Conservation (phyloP, 2,888 invertebrate species). For the Agriopis leucophaearia region DNA sequence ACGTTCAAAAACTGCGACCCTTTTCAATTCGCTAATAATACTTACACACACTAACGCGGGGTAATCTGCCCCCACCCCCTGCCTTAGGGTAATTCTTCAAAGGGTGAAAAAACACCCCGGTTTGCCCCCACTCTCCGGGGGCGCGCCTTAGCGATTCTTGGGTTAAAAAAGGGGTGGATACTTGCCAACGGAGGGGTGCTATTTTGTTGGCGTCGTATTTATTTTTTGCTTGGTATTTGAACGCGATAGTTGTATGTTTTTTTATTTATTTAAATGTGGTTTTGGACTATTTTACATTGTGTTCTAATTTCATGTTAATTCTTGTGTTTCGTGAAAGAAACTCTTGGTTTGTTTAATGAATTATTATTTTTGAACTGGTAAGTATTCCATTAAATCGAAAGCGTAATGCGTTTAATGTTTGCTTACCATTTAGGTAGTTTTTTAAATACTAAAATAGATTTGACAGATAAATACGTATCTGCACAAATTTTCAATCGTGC, state of each 20-base stretch:
- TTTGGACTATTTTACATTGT: neutral
- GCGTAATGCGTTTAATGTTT: too few relatives aligned
- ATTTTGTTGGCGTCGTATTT: conserved; percentile 52
- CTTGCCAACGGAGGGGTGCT: conserved; percentile 75
- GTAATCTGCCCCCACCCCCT: conserved; percentile 66
- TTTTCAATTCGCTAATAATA: conserved; percentile 81
- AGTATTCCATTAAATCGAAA: neutral
- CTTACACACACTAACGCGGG: conserved; percentile 70
- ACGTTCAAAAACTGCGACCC: conserved; percentile 78
- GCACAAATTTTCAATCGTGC: too few relatives aligned
- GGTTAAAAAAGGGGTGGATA: conserved; percentile 85
- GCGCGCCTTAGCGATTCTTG: conserved; percentile 85
- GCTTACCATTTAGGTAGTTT: too few relatives aligned
- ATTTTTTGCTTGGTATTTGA: conserved; percentile 66
- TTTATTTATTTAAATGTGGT: neutral
- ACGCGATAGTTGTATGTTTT: conserved; percentile 36
- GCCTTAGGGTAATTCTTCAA: conserved; percentile 86
- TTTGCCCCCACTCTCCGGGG: conserved; percentile 57
- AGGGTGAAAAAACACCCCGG: conserved; percentile 81
- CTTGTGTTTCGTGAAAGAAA: neutral
- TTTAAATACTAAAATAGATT: too few relatives aligned
- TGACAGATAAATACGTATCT: too few relatives aligned
- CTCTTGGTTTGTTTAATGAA: neutral
- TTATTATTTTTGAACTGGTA: neutral
- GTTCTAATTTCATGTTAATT: neutral